Percentiles rank a stretch among this genome's conserved stretches.
These are phyloP conservation scores for Phaethornis superciliosus DNA, from an alignment of 2,113 vertebrate genomes.

Conservation along the genomic window DNA sequence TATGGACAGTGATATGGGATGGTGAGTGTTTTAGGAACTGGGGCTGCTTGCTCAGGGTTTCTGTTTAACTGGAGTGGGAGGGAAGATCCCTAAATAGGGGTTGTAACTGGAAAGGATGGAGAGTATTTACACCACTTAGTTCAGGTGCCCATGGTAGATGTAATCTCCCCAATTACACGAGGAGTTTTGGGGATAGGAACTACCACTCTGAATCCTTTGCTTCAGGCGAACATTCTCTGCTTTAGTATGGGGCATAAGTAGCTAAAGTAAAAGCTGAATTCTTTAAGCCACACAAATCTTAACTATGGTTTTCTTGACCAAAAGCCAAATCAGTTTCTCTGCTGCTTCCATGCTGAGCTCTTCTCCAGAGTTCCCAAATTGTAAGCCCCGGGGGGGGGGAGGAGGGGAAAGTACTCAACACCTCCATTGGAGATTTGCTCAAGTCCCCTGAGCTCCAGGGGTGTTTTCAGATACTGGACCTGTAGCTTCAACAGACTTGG, in stretches of 20 bases:
- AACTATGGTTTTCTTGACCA: not conserved
- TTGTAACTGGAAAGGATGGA: not conserved
- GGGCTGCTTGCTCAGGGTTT: not conserved
- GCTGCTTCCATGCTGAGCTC: not conserved
- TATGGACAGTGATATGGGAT: not conserved
- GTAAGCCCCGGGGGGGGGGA: no score
- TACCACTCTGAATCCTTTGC: not conserved
- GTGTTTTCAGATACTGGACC: not conserved
- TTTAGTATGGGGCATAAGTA: not conserved
- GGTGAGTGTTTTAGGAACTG: accelerated
- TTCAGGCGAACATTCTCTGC: not conserved
- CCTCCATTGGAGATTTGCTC: accelerated
- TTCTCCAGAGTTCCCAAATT: not conserved
- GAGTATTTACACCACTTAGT: not conserved
- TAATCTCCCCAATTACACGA: accelerated
- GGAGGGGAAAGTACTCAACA: accelerated
- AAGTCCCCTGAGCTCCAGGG: accelerated
- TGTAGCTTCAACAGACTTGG: not conserved
- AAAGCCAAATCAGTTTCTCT: not conserved
- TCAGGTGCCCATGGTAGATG: accelerated
- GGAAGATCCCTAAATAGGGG: accelerated
- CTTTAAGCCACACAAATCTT: not conserved
- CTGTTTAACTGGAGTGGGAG: not conserved
- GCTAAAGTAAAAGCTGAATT: not conserved
- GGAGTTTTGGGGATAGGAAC: not conserved